Evolutionary conservation across 1,140 invertebrate species (phyloP), one percentile per base, ranked within the genome.

Genomic region (Mercenaria mercenaria): DNA sequence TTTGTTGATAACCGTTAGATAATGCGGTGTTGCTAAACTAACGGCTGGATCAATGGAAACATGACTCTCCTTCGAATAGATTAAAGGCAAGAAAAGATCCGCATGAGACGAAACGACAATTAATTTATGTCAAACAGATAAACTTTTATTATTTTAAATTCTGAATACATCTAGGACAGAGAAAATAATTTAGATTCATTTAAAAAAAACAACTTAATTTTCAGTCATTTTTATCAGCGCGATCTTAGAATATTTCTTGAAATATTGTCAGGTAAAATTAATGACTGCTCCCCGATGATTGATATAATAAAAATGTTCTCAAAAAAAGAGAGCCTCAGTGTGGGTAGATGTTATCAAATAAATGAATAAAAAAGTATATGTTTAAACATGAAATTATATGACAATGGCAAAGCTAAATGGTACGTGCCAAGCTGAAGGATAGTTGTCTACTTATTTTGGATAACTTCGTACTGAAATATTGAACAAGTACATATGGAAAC

Each of bases 1-100:
- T 87, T 77, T 20, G 67, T 32, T 23, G 85, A 87, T 87, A 87
- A 87, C 34, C 41, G 47, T 61, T 39, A 52, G 85, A 77, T 79
- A 87, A 79, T n/a, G n/a, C 15, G 43, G 74, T 59, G 47, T 87
- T 8, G 56, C 4, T 23, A 79, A 76, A 50, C 85, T 77, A 64
- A 87, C 72, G 76, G 85, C 26, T 18, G 59, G 23, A 10, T 76
- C 37, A 13, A 13, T 39, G 43, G 85, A 77, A 87, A 87, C 26
- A 15, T 23, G 39, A 85, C 59, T 3, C 67, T 67, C 29, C 43
- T 29, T 11, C 11, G 32, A 23, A 52, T 37, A 85, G 82, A 85
- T 85, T 47, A 74, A 81, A 34, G 37, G 29, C 20, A 4, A 67
- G 34, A n/a, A 20, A 15, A 41, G 41, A 64, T 82, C 52, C 37